Percentiles rank a stretch among this genome's conserved stretches.
Evolutionary conservation across 2,113 vertebrate genomes (phyloP).

Genomic region (Crotophaga sulcirostris): DNA sequence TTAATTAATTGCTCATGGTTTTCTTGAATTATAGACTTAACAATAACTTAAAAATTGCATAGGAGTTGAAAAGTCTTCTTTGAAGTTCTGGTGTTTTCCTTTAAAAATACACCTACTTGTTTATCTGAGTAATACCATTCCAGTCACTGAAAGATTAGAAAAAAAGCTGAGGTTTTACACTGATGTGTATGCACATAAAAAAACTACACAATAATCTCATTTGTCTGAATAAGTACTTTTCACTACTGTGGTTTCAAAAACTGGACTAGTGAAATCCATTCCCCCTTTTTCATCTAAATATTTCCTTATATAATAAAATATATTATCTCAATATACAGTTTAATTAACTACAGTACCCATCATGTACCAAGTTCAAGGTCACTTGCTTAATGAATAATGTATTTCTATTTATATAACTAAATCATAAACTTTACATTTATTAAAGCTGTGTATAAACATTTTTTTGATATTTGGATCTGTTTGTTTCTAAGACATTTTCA

Average conservation of each 20-base stretch:
- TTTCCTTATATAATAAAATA: neutral
- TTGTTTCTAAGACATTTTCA: neutral
- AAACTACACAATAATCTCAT: neutral
- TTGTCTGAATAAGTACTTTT: neutral
- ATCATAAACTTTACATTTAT: neutral
- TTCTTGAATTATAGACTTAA: neutral
- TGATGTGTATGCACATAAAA: neutral
- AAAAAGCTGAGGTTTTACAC: neutral
- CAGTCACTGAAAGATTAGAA: neutral
- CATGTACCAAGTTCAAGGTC: neutral
- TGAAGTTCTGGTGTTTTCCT: neutral
- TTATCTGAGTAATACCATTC: neutral
- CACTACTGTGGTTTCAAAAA: neutral
- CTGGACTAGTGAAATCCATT: neutral
- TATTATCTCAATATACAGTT: neutral
- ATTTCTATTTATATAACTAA: neutral
- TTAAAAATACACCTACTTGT: neutral
- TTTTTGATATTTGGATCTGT: neutral
- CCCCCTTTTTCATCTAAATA: neutral
- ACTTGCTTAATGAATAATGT: neutral
- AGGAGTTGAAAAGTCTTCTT: neutral
- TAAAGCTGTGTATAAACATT: neutral
- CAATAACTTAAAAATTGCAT: neutral
- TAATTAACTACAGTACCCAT: neutral
- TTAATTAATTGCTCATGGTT: neutral